These are phyloP conservation scores for Exephanes ischioxanthus DNA, from an alignment of 2,888 invertebrate species.

Conservation along the genomic window DNA sequence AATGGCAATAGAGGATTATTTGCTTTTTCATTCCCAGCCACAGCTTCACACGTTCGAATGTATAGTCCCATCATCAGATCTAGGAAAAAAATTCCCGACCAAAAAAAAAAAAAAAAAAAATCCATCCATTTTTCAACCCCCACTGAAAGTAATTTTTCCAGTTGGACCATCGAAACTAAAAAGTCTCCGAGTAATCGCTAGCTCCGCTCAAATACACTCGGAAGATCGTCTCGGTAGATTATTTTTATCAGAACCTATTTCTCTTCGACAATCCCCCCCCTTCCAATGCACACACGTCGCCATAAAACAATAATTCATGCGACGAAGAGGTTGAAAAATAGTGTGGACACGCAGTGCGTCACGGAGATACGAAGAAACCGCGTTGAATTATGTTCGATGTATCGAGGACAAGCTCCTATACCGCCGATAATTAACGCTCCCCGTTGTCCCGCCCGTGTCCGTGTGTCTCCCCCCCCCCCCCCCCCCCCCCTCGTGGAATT, in stretches of 20 bases:
- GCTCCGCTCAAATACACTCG: no score
- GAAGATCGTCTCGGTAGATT: background rate
- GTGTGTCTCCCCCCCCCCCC: conserved; percentile 56
- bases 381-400: conserved; percentile 81
- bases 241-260: background rate
- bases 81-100: no score
- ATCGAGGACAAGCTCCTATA: conserved; percentile 77
- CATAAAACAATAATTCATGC: conserved; percentile 12
- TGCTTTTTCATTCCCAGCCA: no score
- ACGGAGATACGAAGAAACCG: background rate
- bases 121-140: no score
- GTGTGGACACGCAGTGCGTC: conserved; percentile 16
- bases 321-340: conserved; percentile 13
- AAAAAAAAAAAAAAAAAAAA: no score
- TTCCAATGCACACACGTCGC: background rate
- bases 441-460: conserved; percentile 42
- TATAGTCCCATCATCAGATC: no score
- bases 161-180: no score
- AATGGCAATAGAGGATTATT: no score
- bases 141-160: no score
- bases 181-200: no score
- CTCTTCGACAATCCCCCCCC: background rate
- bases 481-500: conserved; percentile 78
- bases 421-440: conserved; percentile 81
- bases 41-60: no score